These are phyloP conservation scores for Streptopelia turtur DNA, from an alignment of 2,797 vertebrate species.

Conservation along the genomic window DNA sequence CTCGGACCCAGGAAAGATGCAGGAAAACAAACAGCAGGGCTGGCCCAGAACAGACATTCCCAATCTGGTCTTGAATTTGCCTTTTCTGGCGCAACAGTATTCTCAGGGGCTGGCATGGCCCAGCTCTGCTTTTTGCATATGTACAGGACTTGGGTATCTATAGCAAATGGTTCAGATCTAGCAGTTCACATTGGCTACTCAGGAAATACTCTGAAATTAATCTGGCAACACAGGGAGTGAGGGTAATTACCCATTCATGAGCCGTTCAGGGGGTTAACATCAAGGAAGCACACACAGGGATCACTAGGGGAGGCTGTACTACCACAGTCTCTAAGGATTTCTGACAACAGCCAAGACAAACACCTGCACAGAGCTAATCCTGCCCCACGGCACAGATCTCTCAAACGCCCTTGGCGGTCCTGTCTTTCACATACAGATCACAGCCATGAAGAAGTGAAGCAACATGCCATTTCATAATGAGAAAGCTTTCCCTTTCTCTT, in stretches of 20 bases:
- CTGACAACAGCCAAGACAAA: neutral
- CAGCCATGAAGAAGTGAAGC: neutral
- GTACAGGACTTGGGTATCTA: neutral
- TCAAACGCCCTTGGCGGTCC: neutral
- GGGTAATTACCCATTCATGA: neutral
- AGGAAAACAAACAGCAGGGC: neutral
- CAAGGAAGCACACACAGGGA: neutral
- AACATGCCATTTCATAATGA: neutral
- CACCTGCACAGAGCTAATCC: neutral
- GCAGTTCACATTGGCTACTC: neutral
- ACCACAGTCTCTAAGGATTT: neutral
- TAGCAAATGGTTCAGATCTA: neutral
- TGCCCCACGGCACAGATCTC: neutral
- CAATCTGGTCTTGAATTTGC: neutral
- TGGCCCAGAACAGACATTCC: neutral
- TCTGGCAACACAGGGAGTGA: neutral
- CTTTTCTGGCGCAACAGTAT: neutral
- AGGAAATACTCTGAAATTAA: neutral
- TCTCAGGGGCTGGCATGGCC: neutral
- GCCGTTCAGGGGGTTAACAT: neutral
- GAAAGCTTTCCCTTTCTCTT: neutral
- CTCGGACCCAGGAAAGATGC: neutral
- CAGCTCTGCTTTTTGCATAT: neutral
- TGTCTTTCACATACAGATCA: neutral
- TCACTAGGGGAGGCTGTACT: neutral